A percentile compares a stretch with the other conserved stretches of the same genome.
phyloP scores from a whole-genome alignment of 2,113 vertebrate genomes.

The Calidris pygmaea region DNA sequence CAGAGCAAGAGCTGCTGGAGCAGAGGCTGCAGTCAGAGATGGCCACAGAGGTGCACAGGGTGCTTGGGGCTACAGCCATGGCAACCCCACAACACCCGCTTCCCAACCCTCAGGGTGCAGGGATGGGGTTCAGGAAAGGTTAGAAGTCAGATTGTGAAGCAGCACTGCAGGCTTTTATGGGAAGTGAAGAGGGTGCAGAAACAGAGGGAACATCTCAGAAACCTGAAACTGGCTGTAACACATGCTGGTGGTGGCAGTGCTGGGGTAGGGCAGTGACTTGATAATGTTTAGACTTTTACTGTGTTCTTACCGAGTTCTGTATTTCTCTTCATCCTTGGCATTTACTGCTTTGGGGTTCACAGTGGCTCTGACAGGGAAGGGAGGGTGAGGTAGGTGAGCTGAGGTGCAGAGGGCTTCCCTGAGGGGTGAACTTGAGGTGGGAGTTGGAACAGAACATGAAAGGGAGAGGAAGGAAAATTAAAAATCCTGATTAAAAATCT shows the following conservation, averaged over 20 bases:
- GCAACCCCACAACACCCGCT: neutral
- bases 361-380: neutral
- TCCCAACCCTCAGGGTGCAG: fast-evolving
- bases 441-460: neutral
- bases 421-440: neutral
- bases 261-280: neutral
- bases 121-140: neutral
- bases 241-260: neutral
- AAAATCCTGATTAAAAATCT: neutral
- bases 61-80: neutral
- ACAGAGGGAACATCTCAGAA: neutral
- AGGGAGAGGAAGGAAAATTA: neutral
- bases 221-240: fast-evolving
- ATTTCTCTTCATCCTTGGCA: neutral
- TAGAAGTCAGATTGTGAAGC: neutral
- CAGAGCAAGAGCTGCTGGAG: neutral
- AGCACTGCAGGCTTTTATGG: neutral
- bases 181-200: neutral
- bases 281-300: neutral
- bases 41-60: neutral
- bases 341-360: neutral
- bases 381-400: fast-evolving
- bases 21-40: neutral
- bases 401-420: neutral
- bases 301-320: neutral